Base-by-base conservation (phyloP, 2,113 vertebrate genomes). In the Poeciliopsis occidentalis region DNA sequence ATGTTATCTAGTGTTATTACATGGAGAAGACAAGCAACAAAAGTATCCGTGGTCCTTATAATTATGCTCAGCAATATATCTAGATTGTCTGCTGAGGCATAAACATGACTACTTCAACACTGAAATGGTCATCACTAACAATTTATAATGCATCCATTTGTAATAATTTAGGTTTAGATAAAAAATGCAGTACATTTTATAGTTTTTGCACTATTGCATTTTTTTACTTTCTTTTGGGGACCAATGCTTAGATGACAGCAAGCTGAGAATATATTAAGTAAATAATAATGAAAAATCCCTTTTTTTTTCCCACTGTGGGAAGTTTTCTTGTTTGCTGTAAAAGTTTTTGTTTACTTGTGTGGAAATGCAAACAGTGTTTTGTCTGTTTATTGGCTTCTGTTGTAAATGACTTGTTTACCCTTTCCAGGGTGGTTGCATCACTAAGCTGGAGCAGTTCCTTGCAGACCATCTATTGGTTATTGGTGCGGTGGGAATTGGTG, bases 381-480 rank as follows among this genome's bases (percentile, higher is more conserved):
- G 26, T 64, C 2, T 44, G 19, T 37, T 60, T 8, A 76, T 22
- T 7, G 13, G 2, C n/a, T 63, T 29, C 24, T 27, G 0, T 66
- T 12, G 22, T 31, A 5, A 31, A 17, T 3, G 30, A 6, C 8
- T n/a, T 61, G 29, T 30, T 24, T 72, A 67, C 51, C 0, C 73
- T 68, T 82, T 84, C 10, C 90, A 97, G 96, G 96, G 96, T 4
- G 96, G 96, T 44, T 97, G 96, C 84, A 94, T 96, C 83, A 89
- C 93, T 29, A 96, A 95, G 81, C 88, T 97, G 90, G 95, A 96
- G 81, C 89, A 92, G 79, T 96, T 96, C 84, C 88, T 97, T 76
- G 94, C 95, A 0, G 94, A 96, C 70, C 96, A 95, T 82, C 93
- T 96, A 57, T 85, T 96, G 78, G 87, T 96, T 15, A 95, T 96